phyloP scores from a whole-genome alignment of 2,113 vertebrate species.

The Zosterops borbonicus region DNA sequence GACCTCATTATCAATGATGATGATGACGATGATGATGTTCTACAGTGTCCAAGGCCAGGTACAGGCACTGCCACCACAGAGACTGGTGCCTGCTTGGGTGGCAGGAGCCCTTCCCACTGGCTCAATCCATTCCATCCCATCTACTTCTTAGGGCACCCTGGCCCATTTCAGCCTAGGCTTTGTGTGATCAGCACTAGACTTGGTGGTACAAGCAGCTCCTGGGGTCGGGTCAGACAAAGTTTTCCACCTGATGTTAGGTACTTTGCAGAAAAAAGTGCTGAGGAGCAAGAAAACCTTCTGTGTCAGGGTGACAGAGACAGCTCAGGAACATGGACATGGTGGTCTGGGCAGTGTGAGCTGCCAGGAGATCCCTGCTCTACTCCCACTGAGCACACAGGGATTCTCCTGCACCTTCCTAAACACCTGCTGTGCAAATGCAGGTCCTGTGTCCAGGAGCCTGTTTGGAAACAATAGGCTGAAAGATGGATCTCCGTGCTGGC shows the following conservation, averaged over 20 bases:
- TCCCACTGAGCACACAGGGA: neutral
- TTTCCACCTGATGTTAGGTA: neutral
- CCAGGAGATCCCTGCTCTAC: rapidly evolving
- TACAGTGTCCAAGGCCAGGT: neutral
- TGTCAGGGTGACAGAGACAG: neutral
- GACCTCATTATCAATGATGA: rapidly evolving
- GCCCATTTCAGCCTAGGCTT: neutral
- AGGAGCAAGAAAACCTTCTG: neutral
- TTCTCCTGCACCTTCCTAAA: neutral
- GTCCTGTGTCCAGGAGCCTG: neutral
- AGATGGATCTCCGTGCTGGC: neutral
- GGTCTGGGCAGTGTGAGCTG: neutral
- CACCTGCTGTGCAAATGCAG: neutral
- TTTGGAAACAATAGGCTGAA: neutral
- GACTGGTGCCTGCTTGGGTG: neutral
- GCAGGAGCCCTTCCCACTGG: neutral
- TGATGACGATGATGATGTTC: neutral
- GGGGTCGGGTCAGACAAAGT: rapidly evolving
- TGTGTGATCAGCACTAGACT: neutral
- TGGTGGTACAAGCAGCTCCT: neutral
- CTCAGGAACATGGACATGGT: rapidly evolving
- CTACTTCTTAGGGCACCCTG: neutral
- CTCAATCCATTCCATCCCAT: neutral
- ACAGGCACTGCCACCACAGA: neutral
- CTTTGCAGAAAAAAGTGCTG: neutral